Base-by-base conservation (phyloP, 2,113 vertebrate genomes). In the Brachypodius melanocephalos region DNA sequence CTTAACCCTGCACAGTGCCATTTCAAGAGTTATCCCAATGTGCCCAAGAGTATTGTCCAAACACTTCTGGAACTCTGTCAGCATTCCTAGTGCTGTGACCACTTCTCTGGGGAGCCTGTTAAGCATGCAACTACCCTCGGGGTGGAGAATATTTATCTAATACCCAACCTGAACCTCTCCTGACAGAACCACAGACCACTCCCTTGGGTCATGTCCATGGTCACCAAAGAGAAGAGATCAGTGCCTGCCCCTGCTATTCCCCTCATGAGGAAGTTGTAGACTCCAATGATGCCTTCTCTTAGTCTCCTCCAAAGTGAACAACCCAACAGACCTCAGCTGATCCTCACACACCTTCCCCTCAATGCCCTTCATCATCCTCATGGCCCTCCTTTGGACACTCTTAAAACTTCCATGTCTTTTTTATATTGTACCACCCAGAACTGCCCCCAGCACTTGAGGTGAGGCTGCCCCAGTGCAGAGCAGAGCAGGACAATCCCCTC, bases 401-500 rank as follows among this genome's bases (percentile, higher is more conserved):
- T 8, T 8, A 32, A 85, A 8, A 67, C 21, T 43, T 43, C 3
- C 14, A 4, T 51, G 2, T 32, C 45, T 17, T 51, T 66, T 14
- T 51, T 32, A 67, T 12, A 51, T 5, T 76, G 45, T 17, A 9
- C 45, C 5, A 15, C 32, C 11, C 21, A 51, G 14, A 76, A 17
- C 7, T 32, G 62, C 5, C 14, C 26, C 45, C 36, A 55, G 48
- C 9, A 38, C 14, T 28, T 0, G 0, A 26, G 17, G 43, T 12
- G 62, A 43, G 52, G 61, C 36, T 0, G 1, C 10, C 43, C 62
- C 71, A 75, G 71, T 0, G 2, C 36, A 67, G 21, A 32, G 36
- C 52, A 76, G 26, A 51, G 21, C 2, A 0, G 32, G 31, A 76
- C 62, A 59, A 32, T 67, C 20, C 20, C 51, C 36, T 51, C 21